Conservation (phyloP, 2,797 vertebrate species). For the Babyrousa celebensis region DNA sequence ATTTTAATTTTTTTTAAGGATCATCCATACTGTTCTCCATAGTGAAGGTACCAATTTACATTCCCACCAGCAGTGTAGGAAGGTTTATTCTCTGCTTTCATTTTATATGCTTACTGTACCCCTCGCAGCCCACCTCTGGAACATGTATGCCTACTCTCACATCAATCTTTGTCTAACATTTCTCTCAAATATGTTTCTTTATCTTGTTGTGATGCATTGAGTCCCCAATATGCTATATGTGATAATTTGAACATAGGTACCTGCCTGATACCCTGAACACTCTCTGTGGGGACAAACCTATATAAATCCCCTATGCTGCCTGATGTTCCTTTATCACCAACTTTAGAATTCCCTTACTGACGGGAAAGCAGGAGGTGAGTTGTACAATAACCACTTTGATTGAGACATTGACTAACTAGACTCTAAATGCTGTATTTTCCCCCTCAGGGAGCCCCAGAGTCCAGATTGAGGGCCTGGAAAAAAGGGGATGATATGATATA, state of each 20-base stretch:
- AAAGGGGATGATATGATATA: neutral
- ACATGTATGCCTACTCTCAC: too few relatives aligned
- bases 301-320: neutral
- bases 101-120: neutral
- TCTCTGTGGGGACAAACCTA: neutral
- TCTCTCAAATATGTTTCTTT: slow-evolving; percentile 23
- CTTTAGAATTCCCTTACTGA: neutral
- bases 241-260: neutral
- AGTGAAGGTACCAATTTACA: too few relatives aligned
- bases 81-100: neutral
- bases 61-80: too few relatives aligned
- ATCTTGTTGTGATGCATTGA: neutral
- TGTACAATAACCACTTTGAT: neutral
- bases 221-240: neutral
- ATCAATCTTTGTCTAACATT: neutral
- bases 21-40: too few relatives aligned
- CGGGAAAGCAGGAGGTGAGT: neutral
- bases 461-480: neutral
- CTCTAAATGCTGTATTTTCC: neutral
- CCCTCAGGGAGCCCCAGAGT: neutral
- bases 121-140: too few relatives aligned
- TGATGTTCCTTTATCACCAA: neutral
- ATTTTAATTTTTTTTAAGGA: too few relatives aligned
- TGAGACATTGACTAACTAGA: neutral
- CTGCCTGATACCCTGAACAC: neutral